Evolutionary conservation across 2,888 invertebrate genomes (phyloP).

Genomic region (Aphidius colemani): DNA sequence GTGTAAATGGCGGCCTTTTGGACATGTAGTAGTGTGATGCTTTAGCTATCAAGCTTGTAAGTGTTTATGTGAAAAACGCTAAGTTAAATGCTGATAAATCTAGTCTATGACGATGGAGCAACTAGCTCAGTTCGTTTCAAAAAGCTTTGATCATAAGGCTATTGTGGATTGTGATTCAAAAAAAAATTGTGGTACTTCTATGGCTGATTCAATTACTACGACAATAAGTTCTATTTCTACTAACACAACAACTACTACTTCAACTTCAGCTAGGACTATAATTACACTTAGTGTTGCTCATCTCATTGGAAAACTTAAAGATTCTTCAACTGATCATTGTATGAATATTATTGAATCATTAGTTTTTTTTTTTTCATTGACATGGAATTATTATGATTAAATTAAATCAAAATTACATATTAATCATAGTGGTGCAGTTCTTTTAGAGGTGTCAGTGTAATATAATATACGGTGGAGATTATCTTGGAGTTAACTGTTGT

Average conservation of each 20-base stretch:
- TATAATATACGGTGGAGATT: neutral
- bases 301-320: slow-evolving; percentile 45
- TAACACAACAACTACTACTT: slow-evolving; percentile 3
- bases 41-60: slow-evolving; percentile 17
- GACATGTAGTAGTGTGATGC: slow-evolving; percentile 33
- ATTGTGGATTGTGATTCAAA: slow-evolving; percentile 30
- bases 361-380: slow-evolving; percentile 1
- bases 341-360: slow-evolving; percentile 34
- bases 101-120: slow-evolving; percentile 71
- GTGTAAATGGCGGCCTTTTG: slow-evolving; percentile 41
- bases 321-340: slow-evolving; percentile 37
- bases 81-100: neutral
- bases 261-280: slow-evolving; percentile 32
- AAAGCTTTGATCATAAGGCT: slow-evolving; percentile 70
- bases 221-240: slow-evolving; percentile 1
- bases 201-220: too few species aligned
- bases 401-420: neutral
- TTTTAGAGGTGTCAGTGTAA: neutral
- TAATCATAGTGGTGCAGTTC: neutral
- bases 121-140: slow-evolving; percentile 88
- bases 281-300: slow-evolving; percentile 54
- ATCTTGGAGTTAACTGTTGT: neutral
- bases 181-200: slow-evolving; percentile 16
- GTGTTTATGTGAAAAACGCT: neutral
- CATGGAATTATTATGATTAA: neutral